Evolutionary conservation across 2,888 invertebrate genomes (phyloP), one percentile per base, ranked within the genome.

Genomic region (Craniophora ligustri): DNA sequence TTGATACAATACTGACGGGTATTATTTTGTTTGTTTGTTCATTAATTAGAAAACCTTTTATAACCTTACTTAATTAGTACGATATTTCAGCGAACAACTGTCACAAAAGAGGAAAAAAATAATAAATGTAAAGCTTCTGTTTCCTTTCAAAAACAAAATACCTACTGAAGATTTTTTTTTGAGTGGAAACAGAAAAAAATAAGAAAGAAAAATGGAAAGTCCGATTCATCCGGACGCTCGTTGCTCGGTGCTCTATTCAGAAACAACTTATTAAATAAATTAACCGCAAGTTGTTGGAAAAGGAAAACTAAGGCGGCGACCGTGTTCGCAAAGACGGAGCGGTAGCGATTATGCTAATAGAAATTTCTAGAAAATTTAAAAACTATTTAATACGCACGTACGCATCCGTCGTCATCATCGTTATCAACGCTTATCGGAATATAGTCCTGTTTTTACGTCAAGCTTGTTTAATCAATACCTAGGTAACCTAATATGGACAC

Each of bases 201-300:
- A 67, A 78, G 78, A 81, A 80, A 79, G 72, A 72, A 87, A 85
- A 85, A 88, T 82, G 84, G 84, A 88, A 87, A 85, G 80, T 86
- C 84, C 83, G 82, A 86, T 91, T 89, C 90, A 89, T 85, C 81
- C 82, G 78, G 67, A 76, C 78, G 76, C 84, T 82, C 84, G 78
- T 34, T 67, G 76, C 78, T 78, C 75, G 76, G 79, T 77, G 80
- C 68, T 85, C 89, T 87, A 90, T 92, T 92, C 92, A 92, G 84
- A 82, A 87, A 86, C 84, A 89, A 89, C 91, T 92, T 92, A 91
- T 91, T 91, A 89, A 91, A 91, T 91, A 91, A 91, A 92, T 91
- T 91, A 91, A 91, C 91, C 89, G 82, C 89, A 90, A 89, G 87
- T 89, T 86, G 78, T 76, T 79, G 84, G 87, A 84, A 87, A 88